phyloP scores from a whole-genome alignment of 2,113 vertebrate species.

The Dendropsophus ebraccatus region DNA sequence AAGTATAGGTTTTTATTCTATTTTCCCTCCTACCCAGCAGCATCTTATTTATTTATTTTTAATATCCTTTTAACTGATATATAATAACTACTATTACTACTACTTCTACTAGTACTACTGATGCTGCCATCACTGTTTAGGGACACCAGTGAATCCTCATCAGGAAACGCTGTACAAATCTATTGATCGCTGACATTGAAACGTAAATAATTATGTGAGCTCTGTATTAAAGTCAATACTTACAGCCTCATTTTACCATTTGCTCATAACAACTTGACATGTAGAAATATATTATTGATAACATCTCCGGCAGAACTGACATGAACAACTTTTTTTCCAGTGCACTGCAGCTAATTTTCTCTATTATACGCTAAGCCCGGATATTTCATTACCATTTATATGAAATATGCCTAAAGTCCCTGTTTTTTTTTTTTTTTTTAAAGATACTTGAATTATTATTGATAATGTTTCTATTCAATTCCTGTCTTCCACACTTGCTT shows the following conservation, averaged over 20 bases:
- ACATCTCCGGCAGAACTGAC: not conserved
- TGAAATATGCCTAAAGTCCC: conserved; percentile 5
- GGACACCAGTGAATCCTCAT: not conserved
- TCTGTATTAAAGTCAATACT: not conserved
- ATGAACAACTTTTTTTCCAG: conserved; percentile 4
- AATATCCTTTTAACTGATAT: no score
- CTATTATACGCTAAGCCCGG: not conserved
- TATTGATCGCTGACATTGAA: not conserved
- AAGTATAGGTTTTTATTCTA: no score
- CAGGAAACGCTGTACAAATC: not conserved
- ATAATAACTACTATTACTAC: no score
- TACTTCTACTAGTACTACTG: no score
- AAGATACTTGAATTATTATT: conserved; percentile 10
- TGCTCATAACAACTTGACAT: conserved; percentile 4
- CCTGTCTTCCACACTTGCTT: conserved; percentile 2
- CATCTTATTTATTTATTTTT: no score
- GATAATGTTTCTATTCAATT: conserved; percentile 1
- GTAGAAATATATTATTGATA: conserved; percentile 18
- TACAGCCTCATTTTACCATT: not conserved
- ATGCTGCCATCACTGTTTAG: not conserved
- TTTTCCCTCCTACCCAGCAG: no score
- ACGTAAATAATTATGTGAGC: not conserved
- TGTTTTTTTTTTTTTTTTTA: conserved; percentile 1
- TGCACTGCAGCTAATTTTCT: not conserved
- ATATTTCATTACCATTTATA: conserved; percentile 27